Evolutionary conservation across 1,140 invertebrate genomes (phyloP).

Genomic region (Elymnias hypermnestra): DNA sequence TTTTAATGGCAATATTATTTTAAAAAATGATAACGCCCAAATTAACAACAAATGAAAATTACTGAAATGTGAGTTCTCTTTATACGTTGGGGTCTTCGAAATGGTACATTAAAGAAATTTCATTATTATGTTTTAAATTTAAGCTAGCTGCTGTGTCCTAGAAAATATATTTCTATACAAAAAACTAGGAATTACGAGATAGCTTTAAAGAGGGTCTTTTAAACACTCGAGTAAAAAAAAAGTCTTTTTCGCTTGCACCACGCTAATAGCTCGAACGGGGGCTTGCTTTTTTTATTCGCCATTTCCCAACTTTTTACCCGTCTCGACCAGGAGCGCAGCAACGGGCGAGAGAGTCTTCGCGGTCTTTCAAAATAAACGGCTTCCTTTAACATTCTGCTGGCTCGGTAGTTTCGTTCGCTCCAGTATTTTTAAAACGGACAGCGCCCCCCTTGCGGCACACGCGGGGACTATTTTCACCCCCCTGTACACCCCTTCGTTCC

Average conservation of each 20-base stretch:
- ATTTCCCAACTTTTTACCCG: slow-evolving; percentile 53
- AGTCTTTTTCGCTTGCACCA: slow-evolving; percentile 29
- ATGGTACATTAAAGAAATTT: too few species aligned
- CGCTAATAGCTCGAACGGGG: slow-evolving; percentile 39
- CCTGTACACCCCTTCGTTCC: slow-evolving; percentile 26
- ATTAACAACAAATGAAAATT: too few species aligned
- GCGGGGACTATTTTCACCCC: slow-evolving; percentile 26
- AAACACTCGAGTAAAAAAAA: slow-evolving; percentile 31
- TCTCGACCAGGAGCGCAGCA: slow-evolving; percentile 47
- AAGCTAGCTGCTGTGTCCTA: too few species aligned
- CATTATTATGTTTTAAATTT: too few species aligned
- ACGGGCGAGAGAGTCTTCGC: slow-evolving; percentile 47
- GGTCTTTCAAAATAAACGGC: slow-evolving; percentile 69
- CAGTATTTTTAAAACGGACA: slow-evolving; percentile 73
- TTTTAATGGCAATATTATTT: too few species aligned
- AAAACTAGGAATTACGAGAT: slow-evolving; percentile 23
- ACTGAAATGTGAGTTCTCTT: too few species aligned
- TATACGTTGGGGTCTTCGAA: too few species aligned
- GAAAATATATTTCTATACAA: too few species aligned
- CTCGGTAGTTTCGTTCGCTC: slow-evolving; percentile 61
- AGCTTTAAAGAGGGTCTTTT: slow-evolving; percentile 32
- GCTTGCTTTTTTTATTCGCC: slow-evolving; percentile 37
- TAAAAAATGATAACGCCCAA: too few species aligned
- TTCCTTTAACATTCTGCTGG: slow-evolving; percentile 63
- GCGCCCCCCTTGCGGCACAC: slow-evolving; percentile 53